Evolutionary conservation across 2,888 invertebrate genomes (phyloP).

Genomic region (Pimpla rufipes): DNA sequence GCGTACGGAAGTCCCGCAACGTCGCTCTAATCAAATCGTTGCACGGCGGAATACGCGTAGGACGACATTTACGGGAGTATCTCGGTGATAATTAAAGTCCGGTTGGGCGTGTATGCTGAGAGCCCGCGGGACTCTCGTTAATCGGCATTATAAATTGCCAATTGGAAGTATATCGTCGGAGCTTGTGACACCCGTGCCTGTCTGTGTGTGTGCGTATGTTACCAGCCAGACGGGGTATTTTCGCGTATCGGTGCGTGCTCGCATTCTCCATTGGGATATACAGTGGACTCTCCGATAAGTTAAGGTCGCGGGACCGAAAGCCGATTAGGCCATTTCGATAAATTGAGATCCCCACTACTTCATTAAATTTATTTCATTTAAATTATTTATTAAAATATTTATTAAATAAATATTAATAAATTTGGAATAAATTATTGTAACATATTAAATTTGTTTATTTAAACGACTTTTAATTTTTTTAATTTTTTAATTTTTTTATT

Average conservation of each 20-base stretch:
- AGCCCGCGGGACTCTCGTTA: slow-evolving; percentile 71
- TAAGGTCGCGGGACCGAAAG: too few species aligned
- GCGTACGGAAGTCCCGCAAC: slow-evolving; percentile 38
- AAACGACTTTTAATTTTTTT: too few species aligned
- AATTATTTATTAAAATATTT: too few species aligned
- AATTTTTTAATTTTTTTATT: too few species aligned
- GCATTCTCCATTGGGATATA: slow-evolving; percentile 48
- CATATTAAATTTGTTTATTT: too few species aligned
- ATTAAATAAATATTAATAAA: too few species aligned
- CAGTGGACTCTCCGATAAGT: too few species aligned
- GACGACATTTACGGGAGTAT: slow-evolving; percentile 62
- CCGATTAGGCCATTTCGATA: too few species aligned
- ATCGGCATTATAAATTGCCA: slow-evolving; percentile 75
- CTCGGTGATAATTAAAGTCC: slow-evolving; percentile 72
- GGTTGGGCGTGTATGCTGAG: slow-evolving; percentile 57
- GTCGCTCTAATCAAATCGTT: slow-evolving; percentile 48
- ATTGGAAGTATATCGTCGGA: slow-evolving; percentile 71
- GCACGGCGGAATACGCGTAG: slow-evolving; percentile 40
- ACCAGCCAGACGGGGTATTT: slow-evolving; percentile 19
- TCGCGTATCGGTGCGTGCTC: slow-evolving; percentile 18
- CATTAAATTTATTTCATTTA: too few species aligned
- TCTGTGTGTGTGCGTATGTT: background rate
- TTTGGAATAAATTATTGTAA: too few species aligned
- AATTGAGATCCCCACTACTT: too few species aligned
- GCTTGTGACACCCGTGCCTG: slow-evolving; percentile 57